Evolutionary conservation across 2,888 invertebrate genomes (phyloP).

Genomic region (Perizoma affinitatum): DNA sequence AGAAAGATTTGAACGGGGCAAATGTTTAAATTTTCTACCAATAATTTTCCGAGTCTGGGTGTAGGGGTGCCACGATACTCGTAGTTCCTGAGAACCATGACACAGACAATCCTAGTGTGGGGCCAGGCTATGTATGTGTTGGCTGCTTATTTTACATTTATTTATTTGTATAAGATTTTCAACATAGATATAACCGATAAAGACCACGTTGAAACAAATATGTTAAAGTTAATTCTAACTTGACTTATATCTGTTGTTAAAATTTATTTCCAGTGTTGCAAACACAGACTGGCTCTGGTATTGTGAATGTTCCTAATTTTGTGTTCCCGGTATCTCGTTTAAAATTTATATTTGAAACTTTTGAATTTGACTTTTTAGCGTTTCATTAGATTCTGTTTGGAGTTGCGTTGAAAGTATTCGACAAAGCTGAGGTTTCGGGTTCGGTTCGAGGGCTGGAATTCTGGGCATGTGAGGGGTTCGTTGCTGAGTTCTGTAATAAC

Average conservation of each 20-base stretch:
- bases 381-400: conserved; percentile 7
- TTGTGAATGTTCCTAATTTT: conserved; percentile 19
- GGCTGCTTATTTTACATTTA: too few species aligned
- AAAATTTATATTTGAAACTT: conserved; percentile 19
- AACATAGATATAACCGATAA: too few species aligned
- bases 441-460: not conserved
- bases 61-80: too few species aligned
- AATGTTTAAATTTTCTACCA: too few species aligned
- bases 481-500: too few species aligned
- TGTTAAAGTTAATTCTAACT: not conserved
- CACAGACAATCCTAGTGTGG: too few species aligned
- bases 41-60: too few species aligned
- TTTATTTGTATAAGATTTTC: too few species aligned
- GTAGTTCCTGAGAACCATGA: too few species aligned
- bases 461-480: too few species aligned
- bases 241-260: not conserved
- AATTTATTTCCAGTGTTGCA: conserved; percentile 15
- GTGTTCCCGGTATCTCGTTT: conserved; percentile 5
- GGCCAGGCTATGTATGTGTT: too few species aligned
- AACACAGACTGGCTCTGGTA: conserved; percentile 8
- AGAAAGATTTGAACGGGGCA: too few species aligned
- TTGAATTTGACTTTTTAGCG: conserved; percentile 6
- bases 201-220: not conserved
- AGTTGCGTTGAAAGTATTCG: not conserved
- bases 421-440: not conserved